These are phyloP conservation scores for Drusus annulatus DNA, from an alignment of 1,140 invertebrate species.

Conservation along the genomic window DNA sequence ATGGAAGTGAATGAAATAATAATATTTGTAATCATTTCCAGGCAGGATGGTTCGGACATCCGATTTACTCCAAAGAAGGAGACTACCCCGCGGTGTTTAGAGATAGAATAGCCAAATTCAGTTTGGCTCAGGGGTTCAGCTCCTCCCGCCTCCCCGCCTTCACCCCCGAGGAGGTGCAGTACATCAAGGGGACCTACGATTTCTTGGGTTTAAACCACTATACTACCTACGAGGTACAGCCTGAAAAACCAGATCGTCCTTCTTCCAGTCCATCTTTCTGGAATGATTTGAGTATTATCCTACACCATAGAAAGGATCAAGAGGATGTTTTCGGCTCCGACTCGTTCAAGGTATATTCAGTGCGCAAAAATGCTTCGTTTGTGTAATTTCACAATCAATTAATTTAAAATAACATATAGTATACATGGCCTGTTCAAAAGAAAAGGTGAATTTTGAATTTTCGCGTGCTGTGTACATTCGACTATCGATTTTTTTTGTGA, in stretches of 20 bases:
- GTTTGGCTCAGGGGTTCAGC: constrained; percentile 71
- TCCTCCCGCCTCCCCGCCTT: constrained; percentile 74
- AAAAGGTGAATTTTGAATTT: no score
- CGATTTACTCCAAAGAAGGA: constrained; percentile 73
- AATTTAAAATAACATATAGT: no score
- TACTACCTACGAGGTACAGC: no score
- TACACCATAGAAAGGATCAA: background rate
- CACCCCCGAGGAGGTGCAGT: constrained; percentile 72
- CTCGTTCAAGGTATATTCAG: background rate
- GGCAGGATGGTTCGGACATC: constrained; percentile 76
- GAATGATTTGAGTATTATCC: constrained; percentile 49
- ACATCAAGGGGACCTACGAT: no score
- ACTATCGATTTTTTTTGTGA: no score
- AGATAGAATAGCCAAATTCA: constrained; percentile 70
- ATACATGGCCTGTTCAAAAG: no score
- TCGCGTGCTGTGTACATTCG: no score
- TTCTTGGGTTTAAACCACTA: constrained; percentile 78
- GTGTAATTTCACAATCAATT: no score
- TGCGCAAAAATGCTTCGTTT: no score
- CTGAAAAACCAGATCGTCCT: no score
- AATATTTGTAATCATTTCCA: no score
- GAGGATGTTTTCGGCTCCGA: background rate
- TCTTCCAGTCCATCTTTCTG: background rate
- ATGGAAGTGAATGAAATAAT: no score
- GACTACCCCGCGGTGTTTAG: constrained; percentile 77